These are phyloP conservation scores for Ariolimax columbianus DNA, from an alignment of 2,888 invertebrate genomes.

Conservation along the genomic window DNA sequence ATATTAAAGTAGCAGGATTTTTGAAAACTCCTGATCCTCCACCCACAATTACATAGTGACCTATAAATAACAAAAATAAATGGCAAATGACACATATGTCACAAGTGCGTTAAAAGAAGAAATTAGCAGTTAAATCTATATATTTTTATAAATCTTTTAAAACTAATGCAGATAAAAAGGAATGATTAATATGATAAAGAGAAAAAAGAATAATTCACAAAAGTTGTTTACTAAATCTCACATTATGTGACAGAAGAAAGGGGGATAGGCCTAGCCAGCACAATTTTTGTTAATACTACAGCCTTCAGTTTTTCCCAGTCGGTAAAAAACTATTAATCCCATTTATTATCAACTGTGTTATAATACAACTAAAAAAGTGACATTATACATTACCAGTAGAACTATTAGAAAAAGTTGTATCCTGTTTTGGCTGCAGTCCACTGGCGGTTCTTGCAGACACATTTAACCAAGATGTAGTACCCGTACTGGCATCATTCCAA, in stretches of 20 bases:
- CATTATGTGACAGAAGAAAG: no score
- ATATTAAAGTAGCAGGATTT: conserved; percentile 64
- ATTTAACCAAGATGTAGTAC: conserved; percentile 66
- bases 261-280: no score
- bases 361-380: neutral
- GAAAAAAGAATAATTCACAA: no score
- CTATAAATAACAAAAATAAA: conserved; percentile 53
- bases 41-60: conserved; percentile 71
- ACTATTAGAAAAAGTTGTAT: conserved; percentile 1
- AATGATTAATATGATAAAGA: no score
- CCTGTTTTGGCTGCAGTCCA: conserved; percentile 39
- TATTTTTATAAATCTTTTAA: no score
- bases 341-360: neutral
- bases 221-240: no score
- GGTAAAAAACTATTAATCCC: neutral
- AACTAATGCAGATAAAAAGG: no score
- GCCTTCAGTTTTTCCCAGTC: neutral
- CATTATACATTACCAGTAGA: conserved; percentile 6
- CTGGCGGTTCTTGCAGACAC: conserved; percentile 63
- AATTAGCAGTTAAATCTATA: no score
- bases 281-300: neutral
- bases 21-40: conserved; percentile 62
- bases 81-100: neutral
- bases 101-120: neutral
- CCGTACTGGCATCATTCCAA: conserved; percentile 70